phyloP scores from a whole-genome alignment of 1,140 invertebrate genomes.

The Chlorops oryzae region DNA sequence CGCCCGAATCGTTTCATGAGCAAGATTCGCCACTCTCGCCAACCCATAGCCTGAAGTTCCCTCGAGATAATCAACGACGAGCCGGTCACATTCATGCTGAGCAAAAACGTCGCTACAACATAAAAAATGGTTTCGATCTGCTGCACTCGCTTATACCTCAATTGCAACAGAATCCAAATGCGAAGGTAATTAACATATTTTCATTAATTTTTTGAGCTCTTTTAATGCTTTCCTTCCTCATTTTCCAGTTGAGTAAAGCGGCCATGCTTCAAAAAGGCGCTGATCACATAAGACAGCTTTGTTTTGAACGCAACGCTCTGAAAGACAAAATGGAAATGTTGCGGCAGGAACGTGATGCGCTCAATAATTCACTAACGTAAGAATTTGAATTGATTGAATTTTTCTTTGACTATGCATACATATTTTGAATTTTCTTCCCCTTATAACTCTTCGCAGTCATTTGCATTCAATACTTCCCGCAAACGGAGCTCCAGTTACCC shows the following conservation, averaged over 20 bases:
- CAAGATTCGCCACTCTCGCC: slow-evolving; percentile 49
- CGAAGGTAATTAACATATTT: slow-evolving; percentile 61
- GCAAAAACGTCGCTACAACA: slow-evolving; percentile 94
- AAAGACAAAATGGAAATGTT: slow-evolving; percentile 86
- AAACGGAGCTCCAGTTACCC: slow-evolving; percentile 87
- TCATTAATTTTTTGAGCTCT: slow-evolving; percentile 1
- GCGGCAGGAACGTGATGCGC: slow-evolving; percentile 77
- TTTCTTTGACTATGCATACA: not conserved
- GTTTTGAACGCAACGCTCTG: slow-evolving; percentile 75
- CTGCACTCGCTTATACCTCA: slow-evolving; percentile 90
- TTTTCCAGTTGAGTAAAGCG: slow-evolving; percentile 76
- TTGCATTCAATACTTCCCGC: slow-evolving; percentile 92
- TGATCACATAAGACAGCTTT: slow-evolving; percentile 88
- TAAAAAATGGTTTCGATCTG: slow-evolving; percentile 95
- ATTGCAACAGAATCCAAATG: slow-evolving; percentile 81
- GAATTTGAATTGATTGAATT: slow-evolving; percentile 53
- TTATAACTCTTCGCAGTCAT: slow-evolving; percentile 57
- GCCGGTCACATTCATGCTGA: slow-evolving; percentile 93
- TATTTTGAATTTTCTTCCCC: too few species aligned
- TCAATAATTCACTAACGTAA: slow-evolving; percentile 80
- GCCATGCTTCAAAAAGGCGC: slow-evolving; percentile 95
- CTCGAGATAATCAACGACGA: slow-evolving; percentile 54
- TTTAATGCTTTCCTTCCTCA: slow-evolving; percentile 1
- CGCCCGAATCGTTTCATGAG: slow-evolving; percentile 43
- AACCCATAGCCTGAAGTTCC: slow-evolving; percentile 42